Conservation (phyloP, 1,140 invertebrate species). For the Listronotus bonariensis region DNA sequence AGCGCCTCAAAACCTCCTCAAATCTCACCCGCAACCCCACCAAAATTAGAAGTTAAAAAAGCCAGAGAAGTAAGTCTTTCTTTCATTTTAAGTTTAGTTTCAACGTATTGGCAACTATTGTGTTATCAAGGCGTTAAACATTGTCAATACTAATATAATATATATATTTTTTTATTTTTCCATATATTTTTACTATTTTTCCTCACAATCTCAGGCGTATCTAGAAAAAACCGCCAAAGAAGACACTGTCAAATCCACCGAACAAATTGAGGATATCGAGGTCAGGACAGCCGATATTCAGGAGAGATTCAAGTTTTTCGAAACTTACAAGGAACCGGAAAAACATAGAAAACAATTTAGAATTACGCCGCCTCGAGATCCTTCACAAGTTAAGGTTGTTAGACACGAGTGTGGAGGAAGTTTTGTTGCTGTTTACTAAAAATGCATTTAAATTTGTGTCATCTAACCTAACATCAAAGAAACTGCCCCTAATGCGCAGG, state of each 20-base stretch:
- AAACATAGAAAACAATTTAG: conserved; percentile 75
- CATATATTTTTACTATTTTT: background rate
- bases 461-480: background rate
- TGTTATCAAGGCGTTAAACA: no score
- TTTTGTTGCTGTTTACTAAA: background rate
- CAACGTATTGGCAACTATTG: no score
- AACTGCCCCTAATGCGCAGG: no score
- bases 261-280: conserved; percentile 74
- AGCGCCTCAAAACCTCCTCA: conserved; percentile 57
- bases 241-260: conserved; percentile 69
- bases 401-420: conserved; percentile 1
- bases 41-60: conserved; percentile 50
- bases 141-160: no score
- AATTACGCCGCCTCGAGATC: conserved; percentile 82
- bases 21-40: conserved; percentile 57
- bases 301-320: conserved; percentile 89
- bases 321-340: conserved; percentile 78
- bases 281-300: conserved; percentile 81
- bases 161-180: no score
- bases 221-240: conserved; percentile 64
- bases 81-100: no score
- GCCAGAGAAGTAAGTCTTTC: conserved; percentile 47
- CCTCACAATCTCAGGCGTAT: conserved; percentile 55
- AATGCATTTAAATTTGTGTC: no score
- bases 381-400: conserved; percentile 54